These are phyloP conservation scores for Oreocharis arfaki DNA, from an alignment of 2,113 vertebrate genomes.

Conservation along the genomic window DNA sequence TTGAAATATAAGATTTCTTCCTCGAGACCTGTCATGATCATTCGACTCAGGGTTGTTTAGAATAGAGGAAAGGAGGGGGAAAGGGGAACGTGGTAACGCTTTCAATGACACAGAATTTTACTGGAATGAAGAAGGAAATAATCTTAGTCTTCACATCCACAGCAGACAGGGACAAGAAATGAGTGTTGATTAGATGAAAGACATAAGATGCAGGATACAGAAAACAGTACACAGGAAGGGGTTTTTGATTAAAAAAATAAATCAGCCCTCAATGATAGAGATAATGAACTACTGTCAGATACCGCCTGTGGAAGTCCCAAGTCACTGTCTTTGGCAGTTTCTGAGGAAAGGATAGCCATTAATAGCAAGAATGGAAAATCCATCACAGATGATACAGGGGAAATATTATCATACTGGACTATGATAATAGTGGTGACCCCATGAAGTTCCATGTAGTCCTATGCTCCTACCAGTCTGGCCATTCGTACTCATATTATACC, in stretches of 20 bases:
- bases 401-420: background rate
- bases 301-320: background rate
- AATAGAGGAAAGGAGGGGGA: background rate
- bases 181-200: background rate
- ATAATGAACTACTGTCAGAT: background rate
- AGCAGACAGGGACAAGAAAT: background rate
- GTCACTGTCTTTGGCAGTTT: background rate
- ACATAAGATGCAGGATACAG: background rate
- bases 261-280: background rate
- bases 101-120: background rate
- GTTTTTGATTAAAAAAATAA: background rate
- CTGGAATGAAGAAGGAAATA: background rate
- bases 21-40: background rate
- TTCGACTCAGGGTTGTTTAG: background rate
- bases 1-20: constrained; percentile 39
- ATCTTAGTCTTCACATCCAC: background rate
- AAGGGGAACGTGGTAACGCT: background rate
- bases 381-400: background rate
- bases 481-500: background rate
- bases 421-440: background rate
- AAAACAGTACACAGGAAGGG: background rate
- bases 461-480: background rate
- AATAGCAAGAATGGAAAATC: background rate
- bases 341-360: background rate
- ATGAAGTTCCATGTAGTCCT: background rate